Conservation (phyloP, 2,113 vertebrate species). For the Prietella phreatophila region DNA sequence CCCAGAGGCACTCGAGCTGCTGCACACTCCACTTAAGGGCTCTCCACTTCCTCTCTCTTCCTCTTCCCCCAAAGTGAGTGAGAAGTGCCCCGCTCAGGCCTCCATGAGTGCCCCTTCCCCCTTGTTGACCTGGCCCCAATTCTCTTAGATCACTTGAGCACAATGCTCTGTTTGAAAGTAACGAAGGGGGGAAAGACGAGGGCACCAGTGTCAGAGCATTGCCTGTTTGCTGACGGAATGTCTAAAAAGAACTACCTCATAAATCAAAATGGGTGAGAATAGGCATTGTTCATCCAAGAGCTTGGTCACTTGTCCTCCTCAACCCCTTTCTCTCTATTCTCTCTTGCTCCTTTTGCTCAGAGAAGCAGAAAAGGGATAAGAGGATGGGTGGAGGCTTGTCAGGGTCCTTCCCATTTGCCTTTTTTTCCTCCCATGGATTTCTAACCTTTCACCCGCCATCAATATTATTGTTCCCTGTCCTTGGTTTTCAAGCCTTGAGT, state of each 20-base stretch:
- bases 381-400: conserved; percentile 37
- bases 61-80: conserved; percentile 22
- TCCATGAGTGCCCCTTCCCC: conserved; percentile 29
- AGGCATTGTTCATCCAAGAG: conserved; percentile 72
- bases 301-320: conserved; percentile 61
- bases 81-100: conserved; percentile 49
- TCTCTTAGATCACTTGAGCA: conserved; percentile 62
- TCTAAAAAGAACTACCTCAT: conserved; percentile 74
- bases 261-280: conserved; percentile 79
- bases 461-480: neutral
- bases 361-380: conserved; percentile 34
- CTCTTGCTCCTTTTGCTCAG: conserved; percentile 45
- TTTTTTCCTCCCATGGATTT: conserved; percentile 4
- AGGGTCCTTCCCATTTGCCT: neutral
- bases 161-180: conserved; percentile 72
- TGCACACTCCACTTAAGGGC: conserved; percentile 66
- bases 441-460: conserved; percentile 27
- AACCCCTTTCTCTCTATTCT: conserved; percentile 29
- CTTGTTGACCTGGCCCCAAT: conserved; percentile 56
- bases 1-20: conserved; percentile 54
- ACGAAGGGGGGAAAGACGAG: conserved; percentile 58
- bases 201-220: conserved; percentile 67
- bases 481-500: no score
- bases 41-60: conserved; percentile 56
- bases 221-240: conserved; percentile 73